Evolutionary conservation across 2,888 invertebrate species (phyloP), one percentile per base, ranked within the genome.

Genomic region (Exocentrus adspersus): DNA sequence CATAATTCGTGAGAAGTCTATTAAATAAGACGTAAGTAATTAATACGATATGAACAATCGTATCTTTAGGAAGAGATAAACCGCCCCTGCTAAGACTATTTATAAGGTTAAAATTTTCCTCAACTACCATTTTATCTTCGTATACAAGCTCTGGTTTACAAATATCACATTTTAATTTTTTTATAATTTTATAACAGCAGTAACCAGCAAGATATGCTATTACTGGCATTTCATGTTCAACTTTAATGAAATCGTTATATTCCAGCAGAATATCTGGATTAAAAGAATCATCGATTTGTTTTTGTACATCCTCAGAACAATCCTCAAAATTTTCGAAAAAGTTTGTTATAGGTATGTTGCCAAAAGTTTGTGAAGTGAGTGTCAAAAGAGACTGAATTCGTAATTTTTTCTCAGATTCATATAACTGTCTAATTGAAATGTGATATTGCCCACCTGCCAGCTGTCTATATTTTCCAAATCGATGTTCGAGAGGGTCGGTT

Each of bases 351-450:
- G 7, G 17, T 24, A 58, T 20, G 28, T 48, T 32, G n/a, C 59
- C 41, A 14, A 59, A 59, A 20, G 10, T 32, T 2, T 3, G 17
- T 1, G 50, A 50, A 2, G 32, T 50, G 14, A 50, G 54, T 12
- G 60, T 60, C 16, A 60, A 14, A 7, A 60, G 10, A 2, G 52
- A 53, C n/a, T 59, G 48, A 59, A 59, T 32, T 50, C 32, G 10
- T 10, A 59, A 12, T 17, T 41, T 48, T 41, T 50, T 60, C 16
- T 37, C 41, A 4, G 21, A 42, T 41, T 59, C 59, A 6, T 45
- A 52, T 12, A 60, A 28, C n/a, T 45, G 59, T 24, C 48, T 37
- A 9, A 45, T 14, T n/a, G 28, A 46, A 12, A 50, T 51, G n/a
- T n/a, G n/a, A 21, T 50, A 59, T 12, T 59, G 59, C 1, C 41